phyloP scores from a whole-genome alignment of 2,888 invertebrate genomes.

The Drosophila affinis region DNA sequence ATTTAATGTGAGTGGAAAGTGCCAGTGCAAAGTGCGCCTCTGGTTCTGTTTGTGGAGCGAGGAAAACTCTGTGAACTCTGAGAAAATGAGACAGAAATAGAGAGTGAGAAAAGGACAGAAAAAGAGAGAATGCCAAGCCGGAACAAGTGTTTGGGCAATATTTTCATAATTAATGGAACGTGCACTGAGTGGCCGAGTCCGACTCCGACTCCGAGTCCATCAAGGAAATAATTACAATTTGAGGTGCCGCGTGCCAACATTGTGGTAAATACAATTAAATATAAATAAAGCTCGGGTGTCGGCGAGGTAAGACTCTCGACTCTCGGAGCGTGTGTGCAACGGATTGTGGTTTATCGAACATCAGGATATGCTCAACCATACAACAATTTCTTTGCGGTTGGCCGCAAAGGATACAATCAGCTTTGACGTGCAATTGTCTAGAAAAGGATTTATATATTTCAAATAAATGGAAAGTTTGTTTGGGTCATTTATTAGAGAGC shows the following conservation, averaged over 20 bases:
- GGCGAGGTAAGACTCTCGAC: neutral
- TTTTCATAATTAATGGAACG: slow-evolving; percentile 76
- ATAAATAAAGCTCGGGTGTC: slow-evolving; percentile 24
- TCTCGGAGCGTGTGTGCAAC: slow-evolving; percentile 8
- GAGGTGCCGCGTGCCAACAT: slow-evolving; percentile 41
- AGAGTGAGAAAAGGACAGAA: neutral
- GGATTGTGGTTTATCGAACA: slow-evolving; percentile 27
- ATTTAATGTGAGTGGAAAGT: slow-evolving; percentile 71
- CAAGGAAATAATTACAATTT: slow-evolving; percentile 58
- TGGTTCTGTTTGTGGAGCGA: slow-evolving; percentile 1
- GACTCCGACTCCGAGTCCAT: slow-evolving; percentile 21
- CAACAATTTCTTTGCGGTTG: slow-evolving; percentile 31
- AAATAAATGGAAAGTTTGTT: neutral
- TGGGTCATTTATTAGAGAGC: neutral
- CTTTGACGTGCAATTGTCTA: slow-evolving; percentile 1
- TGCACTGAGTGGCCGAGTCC: slow-evolving; percentile 44
- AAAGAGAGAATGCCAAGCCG: neutral
- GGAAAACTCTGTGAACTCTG: neutral
- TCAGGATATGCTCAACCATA: neutral
- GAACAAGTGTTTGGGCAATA: slow-evolving; percentile 73
- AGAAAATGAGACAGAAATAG: neutral
- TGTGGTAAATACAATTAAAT: slow-evolving; percentile 43
- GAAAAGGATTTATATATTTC: neutral
- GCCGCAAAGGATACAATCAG: slow-evolving; percentile 14
- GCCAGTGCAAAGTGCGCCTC: slow-evolving; percentile 39